Base-by-base conservation (phyloP, 2,797 vertebrate genomes). In the Lepilemur septentrionalis region DNA sequence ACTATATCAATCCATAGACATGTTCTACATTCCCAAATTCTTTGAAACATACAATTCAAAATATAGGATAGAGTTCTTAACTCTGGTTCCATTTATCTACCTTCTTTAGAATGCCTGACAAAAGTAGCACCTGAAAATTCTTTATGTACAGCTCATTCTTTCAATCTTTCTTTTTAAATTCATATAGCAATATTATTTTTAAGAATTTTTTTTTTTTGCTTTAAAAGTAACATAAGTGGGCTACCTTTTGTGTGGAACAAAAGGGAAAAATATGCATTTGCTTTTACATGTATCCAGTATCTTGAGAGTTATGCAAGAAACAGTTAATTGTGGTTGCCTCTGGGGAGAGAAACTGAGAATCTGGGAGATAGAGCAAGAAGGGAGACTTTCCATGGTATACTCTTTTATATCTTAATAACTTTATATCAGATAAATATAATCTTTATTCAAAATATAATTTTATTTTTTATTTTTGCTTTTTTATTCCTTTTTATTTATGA, bases 141-240 rank as follows among this genome's bases (percentile, higher is more conserved):
- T 83, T 92, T 32, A 83, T 13, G 30, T 70, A 43, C 23, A 95
- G 52, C 4, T 78, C 25, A 38, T 63, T 76, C 28, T 89, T 32
- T 73, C 63, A 69, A 55, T 80, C 17, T 79, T 87, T 76, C 20
- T 93, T 90, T 92, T 69, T 15, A 89, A 97, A 91, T 18, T 65
- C 9, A 93, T 67, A 50, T 12, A 50, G 43, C 50, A 88, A 72
- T 91, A 7, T 10, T 92, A 22, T 30, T 48, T 61, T 85, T 35
- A 13, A 69, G 48, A 80, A 73, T 17, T 65, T 32, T 50, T 43
- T 57, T 57, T 84, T 61, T 84, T 61, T 85, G 65, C 73, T 76
- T 70, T 89, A 52, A 91, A 95, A 79, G 32, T 92, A 83, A 94
- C n/a, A 38, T 61, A 92, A 65, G 3, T 72, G 10, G 52, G 41